Evolutionary conservation across 2,797 vertebrate species (phyloP).

Genomic region (Philypnodon macrostomus): DNA sequence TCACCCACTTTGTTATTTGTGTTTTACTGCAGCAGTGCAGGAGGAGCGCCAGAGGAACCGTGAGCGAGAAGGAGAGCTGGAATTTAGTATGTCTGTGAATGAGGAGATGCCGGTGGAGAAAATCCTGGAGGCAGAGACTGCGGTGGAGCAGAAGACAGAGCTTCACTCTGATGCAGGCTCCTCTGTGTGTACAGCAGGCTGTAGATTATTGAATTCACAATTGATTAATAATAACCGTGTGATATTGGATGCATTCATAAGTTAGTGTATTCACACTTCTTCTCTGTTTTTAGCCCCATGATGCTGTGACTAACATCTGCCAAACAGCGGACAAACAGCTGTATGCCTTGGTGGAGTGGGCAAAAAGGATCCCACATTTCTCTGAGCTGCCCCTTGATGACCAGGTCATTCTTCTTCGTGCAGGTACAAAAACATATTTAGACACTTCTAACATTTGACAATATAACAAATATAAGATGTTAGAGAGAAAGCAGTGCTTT

Average conservation of each 20-base stretch:
- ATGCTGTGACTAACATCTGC: slow-evolving; percentile 97
- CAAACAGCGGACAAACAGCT: slow-evolving; percentile 98
- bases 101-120: slow-evolving; percentile 98
- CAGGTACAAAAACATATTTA: slow-evolving; percentile 75
- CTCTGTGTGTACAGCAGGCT: slow-evolving; percentile 77
- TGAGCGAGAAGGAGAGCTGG: slow-evolving; percentile 87
- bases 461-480: too few relatives aligned
- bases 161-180: slow-evolving; percentile 81
- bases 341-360: slow-evolving; percentile 98
- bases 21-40: slow-evolving; percentile 83
- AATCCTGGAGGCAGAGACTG: slow-evolving; percentile 94
- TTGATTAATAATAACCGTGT: neutral
- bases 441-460: too few relatives aligned
- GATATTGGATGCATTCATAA: too few relatives aligned
- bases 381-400: slow-evolving; percentile 95
- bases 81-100: slow-evolving; percentile 79
- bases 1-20: slow-evolving; percentile 3
- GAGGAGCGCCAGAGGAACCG: slow-evolving; percentile 93
- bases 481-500: too few relatives aligned
- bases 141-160: slow-evolving; percentile 91
- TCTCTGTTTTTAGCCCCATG: slow-evolving; percentile 82
- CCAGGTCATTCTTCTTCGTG: slow-evolving; percentile 95
- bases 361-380: slow-evolving; percentile 96
- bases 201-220: neutral
- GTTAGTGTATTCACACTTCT: too few relatives aligned